Base-by-base conservation (phyloP, 2,113 vertebrate species). In the Puntigrus tetrazona region DNA sequence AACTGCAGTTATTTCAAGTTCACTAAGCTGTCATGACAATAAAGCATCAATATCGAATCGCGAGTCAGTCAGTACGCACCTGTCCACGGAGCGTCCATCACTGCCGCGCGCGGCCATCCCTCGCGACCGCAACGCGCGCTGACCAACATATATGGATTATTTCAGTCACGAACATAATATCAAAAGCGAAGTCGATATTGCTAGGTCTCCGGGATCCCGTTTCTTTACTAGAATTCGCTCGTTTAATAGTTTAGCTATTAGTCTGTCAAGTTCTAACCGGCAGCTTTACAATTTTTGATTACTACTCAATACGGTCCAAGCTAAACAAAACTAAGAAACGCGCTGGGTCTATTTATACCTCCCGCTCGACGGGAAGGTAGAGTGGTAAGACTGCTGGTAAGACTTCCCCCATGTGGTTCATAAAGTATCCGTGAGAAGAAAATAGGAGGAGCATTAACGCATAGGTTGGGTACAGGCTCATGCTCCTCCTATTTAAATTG, bases 371-470 rank as follows among this genome's bases (percentile, higher is more conserved):
- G 36, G 22, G 50, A 73, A n/a, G 41, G 55, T 43, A 10, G 47
- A 29, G 0, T 27, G n/a, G 7, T 61, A 41, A 78, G 43, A 50
- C 73, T 50, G 4, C 22, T 75, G 18, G 1, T n/a, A 8, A 13
- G 43, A 45, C 78, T 65, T 29, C n/a, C 36, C 16, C 61, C 20
- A 31, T 34, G 25, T 16, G 74, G 75, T 10, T 55, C 29, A 72
- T 27, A 70, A 34, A 59, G 6, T 11, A 22, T 55, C 22, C n/a
- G 74, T 57, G 76, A 45, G 76, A 43, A 20, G 61, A 31, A 80
- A 57, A 57, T 29, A 84, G 78, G 85, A 83, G 82, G 77, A 31
- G 55, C 59, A 31, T n/a, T n/a, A n/a, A n/a, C n/a, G n/a, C n/a
- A n/a, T n/a, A n/a, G n/a, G n/a, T n/a, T n/a, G n/a, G n/a, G n/a